Evolutionary conservation across 2,113 vertebrate species (phyloP), one percentile per base, ranked within the genome.

Genomic region (Leptocoma aspasia): DNA sequence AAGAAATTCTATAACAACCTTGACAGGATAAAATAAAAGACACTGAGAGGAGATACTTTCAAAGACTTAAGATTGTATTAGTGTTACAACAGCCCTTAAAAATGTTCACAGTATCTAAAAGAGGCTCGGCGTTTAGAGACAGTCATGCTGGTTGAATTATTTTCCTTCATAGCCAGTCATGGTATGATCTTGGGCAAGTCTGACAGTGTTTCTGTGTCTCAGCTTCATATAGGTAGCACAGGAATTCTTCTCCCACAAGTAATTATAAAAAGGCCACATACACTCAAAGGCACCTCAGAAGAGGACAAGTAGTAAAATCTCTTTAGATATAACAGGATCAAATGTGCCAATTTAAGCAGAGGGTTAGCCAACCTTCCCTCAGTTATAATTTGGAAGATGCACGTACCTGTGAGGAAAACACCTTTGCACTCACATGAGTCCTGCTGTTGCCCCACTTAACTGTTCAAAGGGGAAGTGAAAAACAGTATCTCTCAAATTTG

Each of bases 321-420:
- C 44, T 44, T 49, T 42, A 9, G 6, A 4, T 53, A 33, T 18
- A 69, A 37, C 7, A 31, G 11, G 15, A 44, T 12, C 8, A 28
- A 79, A 64, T 0, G 0, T 11, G 19, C 6, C 24, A 60, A 19
- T 39, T 83, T 72, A 49, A 44, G 17, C 21, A 66, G 72, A 37
- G n/a, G 5, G 3, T 68, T 35, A 33, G 10, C 9, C 7, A 18
- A 11, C 6, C 4, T 57, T 44, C 6, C 9, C 21, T 65, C 15
- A 39, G 7, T 33, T 47, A 35, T 20, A 56, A 47, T 17, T 39
- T 21, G 15, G 39, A 65, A 65, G 28, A 77, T 19, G 6, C 16
- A 49, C 0, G 0, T 39, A 14, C 3, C 10, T 57, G 4, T 50
- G 44, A 66, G 6, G 23, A 72, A 33, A 75, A 72, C 7, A 60